Evolutionary conservation across 1,140 invertebrate genomes (phyloP).

Genomic region (Pseudomyrmex gracilis): DNA sequence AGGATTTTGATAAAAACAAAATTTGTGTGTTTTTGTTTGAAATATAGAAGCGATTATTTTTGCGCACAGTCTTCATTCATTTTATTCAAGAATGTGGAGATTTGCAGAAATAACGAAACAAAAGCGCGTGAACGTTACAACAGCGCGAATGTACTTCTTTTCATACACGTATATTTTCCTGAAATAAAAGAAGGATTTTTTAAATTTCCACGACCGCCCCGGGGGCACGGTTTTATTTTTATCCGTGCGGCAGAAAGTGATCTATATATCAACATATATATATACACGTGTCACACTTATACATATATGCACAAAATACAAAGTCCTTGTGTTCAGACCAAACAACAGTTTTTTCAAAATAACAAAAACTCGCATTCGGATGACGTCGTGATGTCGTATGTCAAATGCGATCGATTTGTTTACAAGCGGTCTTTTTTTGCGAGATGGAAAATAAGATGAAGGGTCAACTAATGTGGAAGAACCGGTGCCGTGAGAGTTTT

Average conservation of each 20-base stretch:
- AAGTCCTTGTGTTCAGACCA: too few species aligned
- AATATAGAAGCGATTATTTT: slow-evolving; percentile 5
- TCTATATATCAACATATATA: neutral
- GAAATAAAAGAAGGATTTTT: slow-evolving; percentile 25
- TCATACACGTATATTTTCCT: slow-evolving; percentile 10
- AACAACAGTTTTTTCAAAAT: too few species aligned
- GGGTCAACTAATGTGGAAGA: too few species aligned
- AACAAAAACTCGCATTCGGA: too few species aligned
- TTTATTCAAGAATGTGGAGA: slow-evolving; percentile 14
- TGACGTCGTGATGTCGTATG: too few species aligned
- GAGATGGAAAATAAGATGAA: too few species aligned
- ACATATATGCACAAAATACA: too few species aligned
- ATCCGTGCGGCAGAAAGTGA: neutral
- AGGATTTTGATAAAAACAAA: too few species aligned
- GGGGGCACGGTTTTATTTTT: slow-evolving; percentile 1
- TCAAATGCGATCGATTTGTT: too few species aligned
- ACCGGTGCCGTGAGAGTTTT: too few species aligned
- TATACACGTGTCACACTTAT: too few species aligned
- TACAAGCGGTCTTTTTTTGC: too few species aligned
- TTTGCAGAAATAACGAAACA: slow-evolving; percentile 23
- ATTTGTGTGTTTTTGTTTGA: neutral
- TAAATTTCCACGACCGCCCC: slow-evolving; percentile 6
- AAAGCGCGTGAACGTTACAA: neutral
- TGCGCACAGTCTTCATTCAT: neutral
- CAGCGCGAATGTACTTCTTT: neutral